Evolutionary conservation across 1,140 invertebrate genomes (phyloP).

Genomic region (Pygmarrhopalites habei): DNA sequence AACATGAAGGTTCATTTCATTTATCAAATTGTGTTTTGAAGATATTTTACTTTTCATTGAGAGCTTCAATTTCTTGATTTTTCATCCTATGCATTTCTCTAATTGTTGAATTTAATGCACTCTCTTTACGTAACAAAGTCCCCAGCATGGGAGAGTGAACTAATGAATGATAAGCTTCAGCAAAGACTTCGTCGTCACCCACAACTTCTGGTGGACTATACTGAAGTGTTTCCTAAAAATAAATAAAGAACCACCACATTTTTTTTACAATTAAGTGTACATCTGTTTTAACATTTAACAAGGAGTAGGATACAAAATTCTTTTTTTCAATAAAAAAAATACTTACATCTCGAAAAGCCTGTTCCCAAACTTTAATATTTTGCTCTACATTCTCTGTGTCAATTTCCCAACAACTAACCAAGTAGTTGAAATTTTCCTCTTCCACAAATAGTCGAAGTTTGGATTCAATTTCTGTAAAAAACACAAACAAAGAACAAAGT

Average conservation of each 20-base stretch:
- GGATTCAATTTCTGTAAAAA: constrained; percentile 43
- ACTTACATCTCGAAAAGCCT: constrained; percentile 59
- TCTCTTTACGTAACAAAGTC: constrained; percentile 67
- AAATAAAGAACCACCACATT: too few relatives aligned
- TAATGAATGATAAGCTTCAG: constrained; percentile 69
- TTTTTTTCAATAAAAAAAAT: constrained; percentile 38
- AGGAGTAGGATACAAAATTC: constrained; percentile 40
- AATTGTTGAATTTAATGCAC: constrained; percentile 54
- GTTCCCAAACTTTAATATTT: constrained; percentile 60
- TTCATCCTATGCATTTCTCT: constrained; percentile 34
- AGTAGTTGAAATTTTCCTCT: constrained; percentile 49
- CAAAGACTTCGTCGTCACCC: constrained; percentile 67
- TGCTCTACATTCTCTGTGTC: constrained; percentile 57
- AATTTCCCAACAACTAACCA: constrained; percentile 50
- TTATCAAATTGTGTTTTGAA: too few relatives aligned
- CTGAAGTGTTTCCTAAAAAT: constrained; percentile 39
- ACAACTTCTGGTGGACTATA: constrained; percentile 55
- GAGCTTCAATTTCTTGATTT: constrained; percentile 26
- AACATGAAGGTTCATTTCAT: too few relatives aligned
- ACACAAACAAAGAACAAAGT: constrained; percentile 31
- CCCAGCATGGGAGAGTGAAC: constrained; percentile 73
- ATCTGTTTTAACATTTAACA: too few relatives aligned
- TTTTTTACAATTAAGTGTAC: too few relatives aligned
- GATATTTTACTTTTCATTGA: constrained; percentile 37
- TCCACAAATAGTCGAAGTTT: constrained; percentile 44